Percentiles rank a stretch among this genome's conserved stretches.
Evolutionary conservation across 2,888 invertebrate species (phyloP).

Genomic region (Thecocarcelia acutangulata): DNA sequence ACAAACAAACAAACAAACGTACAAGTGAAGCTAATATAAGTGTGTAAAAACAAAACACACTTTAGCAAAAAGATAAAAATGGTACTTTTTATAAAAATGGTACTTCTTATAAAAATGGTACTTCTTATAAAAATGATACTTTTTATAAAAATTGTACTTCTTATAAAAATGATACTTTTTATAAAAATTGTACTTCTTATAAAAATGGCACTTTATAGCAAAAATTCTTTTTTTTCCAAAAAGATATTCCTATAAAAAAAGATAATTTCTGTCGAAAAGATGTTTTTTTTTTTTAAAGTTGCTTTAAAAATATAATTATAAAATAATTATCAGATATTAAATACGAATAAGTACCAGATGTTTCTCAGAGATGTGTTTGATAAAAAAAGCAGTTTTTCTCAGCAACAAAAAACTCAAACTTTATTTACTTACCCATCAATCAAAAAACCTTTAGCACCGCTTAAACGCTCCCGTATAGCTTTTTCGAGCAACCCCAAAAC

Average conservation of each 20-base stretch:
- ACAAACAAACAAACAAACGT: no score
- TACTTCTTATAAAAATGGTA: neutral
- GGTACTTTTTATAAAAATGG: neutral
- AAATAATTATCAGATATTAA: no score
- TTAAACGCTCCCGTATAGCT: conserved; percentile 87
- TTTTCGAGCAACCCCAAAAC: conserved; percentile 92
- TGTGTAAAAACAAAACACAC: neutral
- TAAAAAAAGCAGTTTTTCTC: neutral
- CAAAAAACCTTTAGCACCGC: conserved; percentile 89
- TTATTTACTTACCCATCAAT: conserved; percentile 86
- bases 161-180: neutral
- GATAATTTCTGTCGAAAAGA: no score
- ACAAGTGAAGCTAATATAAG: no score
- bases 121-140: neutral
- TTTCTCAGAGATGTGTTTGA: no score
- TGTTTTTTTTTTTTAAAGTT: no score
- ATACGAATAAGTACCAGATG: no score
- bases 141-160: neutral
- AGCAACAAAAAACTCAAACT: neutral
- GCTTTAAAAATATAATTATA: no score
- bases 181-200: neutral
- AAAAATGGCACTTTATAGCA: neutral
- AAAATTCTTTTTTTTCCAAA: neutral
- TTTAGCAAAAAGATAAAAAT: neutral
- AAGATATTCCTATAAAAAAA: no score